Evolutionary conservation across 1,140 invertebrate genomes (phyloP).

Genomic region (Drosophila arawakana): DNA sequence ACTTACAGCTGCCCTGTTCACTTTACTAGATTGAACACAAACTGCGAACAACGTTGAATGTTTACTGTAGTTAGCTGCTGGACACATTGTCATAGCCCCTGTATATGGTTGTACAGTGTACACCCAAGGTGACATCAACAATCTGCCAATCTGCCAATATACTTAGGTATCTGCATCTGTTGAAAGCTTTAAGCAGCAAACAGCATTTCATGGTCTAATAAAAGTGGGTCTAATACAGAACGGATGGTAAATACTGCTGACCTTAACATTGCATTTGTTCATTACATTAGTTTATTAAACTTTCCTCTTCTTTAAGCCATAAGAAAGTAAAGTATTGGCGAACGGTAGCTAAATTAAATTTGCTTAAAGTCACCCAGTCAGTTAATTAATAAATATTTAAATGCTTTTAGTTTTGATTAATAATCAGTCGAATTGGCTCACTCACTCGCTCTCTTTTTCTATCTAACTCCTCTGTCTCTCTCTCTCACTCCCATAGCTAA

Average conservation of each 20-base stretch:
- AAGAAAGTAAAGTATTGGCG: too few relatives aligned
- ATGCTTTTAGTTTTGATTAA: not conserved
- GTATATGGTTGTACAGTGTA: not conserved
- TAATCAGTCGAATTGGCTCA: not conserved
- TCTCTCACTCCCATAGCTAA: conserved; percentile 31
- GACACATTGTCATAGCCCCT: conserved; percentile 43
- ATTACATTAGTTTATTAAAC: not conserved
- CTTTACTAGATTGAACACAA: conserved; percentile 51
- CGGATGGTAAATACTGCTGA: not conserved
- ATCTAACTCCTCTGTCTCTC: not conserved
- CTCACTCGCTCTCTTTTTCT: not conserved
- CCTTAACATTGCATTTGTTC: not conserved
- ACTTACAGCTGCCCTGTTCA: conserved; percentile 37
- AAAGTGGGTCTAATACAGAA: not conserved
- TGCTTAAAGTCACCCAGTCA: too few relatives aligned
- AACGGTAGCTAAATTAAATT: too few relatives aligned
- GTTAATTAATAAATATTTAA: not conserved
- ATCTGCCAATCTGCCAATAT: conserved; percentile 13
- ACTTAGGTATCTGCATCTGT: not conserved
- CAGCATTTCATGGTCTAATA: not conserved
- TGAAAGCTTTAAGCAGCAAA: conserved; percentile 13
- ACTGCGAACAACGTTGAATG: conserved; percentile 39
- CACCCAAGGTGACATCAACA: conserved; percentile 11
- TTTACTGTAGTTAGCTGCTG: conserved; percentile 44
- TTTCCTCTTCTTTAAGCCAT: too few relatives aligned